Conservation (phyloP, 2,888 invertebrate species). For the Agrochola litura region DNA sequence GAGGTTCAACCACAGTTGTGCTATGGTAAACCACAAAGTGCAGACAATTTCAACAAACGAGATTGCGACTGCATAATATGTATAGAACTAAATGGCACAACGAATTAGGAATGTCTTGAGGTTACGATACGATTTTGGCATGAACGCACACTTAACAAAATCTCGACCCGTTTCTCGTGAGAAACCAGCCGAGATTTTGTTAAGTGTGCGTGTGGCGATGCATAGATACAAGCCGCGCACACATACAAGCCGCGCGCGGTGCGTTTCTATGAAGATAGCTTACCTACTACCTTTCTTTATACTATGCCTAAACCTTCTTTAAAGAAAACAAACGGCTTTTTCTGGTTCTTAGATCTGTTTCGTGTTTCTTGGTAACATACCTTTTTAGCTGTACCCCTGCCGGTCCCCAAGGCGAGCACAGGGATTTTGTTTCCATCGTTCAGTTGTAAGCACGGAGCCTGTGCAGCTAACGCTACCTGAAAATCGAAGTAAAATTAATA, state of each 20-base stretch:
- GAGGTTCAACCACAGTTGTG: neutral
- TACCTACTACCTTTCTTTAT: no score
- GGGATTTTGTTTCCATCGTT: constrained; percentile 87
- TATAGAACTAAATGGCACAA: neutral
- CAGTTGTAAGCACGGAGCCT: constrained; percentile 78
- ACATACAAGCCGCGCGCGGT: no score
- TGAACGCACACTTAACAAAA: no score
- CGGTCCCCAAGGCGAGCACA: constrained; percentile 85
- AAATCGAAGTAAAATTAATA: constrained; percentile 36
- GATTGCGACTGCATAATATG: neutral
- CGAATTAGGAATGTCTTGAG: neutral
- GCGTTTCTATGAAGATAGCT: no score
- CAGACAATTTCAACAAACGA: constrained; percentile 1
- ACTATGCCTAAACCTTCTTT: neutral
- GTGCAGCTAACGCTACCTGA: constrained; percentile 72
- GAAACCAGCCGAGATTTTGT: no score
- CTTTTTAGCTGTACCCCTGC: constrained; percentile 82
- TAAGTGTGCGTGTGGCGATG: no score
- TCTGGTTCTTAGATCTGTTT: neutral
- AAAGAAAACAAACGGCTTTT: neutral
- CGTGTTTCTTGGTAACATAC: constrained; percentile 61
- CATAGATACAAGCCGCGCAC: no score
- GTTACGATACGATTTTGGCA: neutral
- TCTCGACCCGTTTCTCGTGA: no score
- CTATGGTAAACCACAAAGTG: constrained; percentile 13